These are phyloP conservation scores for Hypercompe scribonia DNA, from an alignment of 2,888 invertebrate species.

Conservation along the genomic window DNA sequence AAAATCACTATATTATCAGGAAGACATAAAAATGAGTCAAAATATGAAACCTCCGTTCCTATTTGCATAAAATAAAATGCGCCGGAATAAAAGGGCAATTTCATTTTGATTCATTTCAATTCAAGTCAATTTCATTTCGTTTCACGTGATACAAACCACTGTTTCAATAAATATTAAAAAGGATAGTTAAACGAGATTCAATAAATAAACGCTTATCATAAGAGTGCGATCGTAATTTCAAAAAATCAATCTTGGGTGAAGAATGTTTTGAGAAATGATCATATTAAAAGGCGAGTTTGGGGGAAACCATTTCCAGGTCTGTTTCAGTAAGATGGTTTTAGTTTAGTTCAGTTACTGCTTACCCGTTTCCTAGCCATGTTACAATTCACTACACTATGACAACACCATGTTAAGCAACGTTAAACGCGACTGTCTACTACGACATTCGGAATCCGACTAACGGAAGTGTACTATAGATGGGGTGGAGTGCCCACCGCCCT, in stretches of 20 bases:
- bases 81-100: neutral
- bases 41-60: neutral
- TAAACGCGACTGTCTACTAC: constrained; percentile 56
- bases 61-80: neutral
- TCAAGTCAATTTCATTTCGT: neutral
- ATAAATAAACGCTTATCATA: constrained; percentile 22
- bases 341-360: constrained; percentile 59
- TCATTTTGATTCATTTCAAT: neutral
- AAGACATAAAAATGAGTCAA: too few relatives aligned
- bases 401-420: constrained; percentile 51
- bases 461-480: constrained; percentile 57
- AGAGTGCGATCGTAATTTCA: constrained; percentile 12
- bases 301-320: neutral
- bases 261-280: constrained; percentile 3
- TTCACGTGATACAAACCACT: neutral
- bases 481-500: constrained; percentile 70
- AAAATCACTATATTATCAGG: neutral
- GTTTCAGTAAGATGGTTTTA: constrained; percentile 38
- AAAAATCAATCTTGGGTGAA: constrained; percentile 14
- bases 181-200: constrained; percentile 11
- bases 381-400: constrained; percentile 56
- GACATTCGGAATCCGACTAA: constrained; percentile 66
- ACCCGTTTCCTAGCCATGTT: constrained; percentile 82
- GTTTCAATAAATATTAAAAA: constrained; percentile 13
- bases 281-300: neutral